Base-by-base conservation (phyloP, 92 coral and sea anemone species). In the Umimayanthus kanabou region DNA sequence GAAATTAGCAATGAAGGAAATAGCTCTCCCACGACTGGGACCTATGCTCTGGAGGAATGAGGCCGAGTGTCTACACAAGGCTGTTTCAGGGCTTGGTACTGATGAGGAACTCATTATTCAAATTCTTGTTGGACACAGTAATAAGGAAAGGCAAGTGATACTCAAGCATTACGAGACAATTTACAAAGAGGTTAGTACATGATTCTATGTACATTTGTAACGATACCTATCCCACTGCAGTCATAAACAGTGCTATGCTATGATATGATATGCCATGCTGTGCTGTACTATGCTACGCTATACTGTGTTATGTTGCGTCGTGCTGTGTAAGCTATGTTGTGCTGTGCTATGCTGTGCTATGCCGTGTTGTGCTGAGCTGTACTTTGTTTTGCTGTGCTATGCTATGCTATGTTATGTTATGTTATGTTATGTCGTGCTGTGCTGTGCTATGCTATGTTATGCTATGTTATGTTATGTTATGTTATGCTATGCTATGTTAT, bases 21-120 rank as follows among this genome's bases (percentile, higher is more conserved):
- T 53, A 53, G 58, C 69, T 4, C 69, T 18, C 69, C 26, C 69
- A 61, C n/a, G 25, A 20, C 69, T 23, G 23, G 82, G 82, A 78
- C 33, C 65, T 9, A 49, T 9, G 9, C 37, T 49, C 8, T 78
- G 82, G 82, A 23, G 61, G 65, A 28, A 55, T 78, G 82, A 78
- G 82, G 82, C 82, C 40, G 82, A 78, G 65, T n/a, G 39, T 78
- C 82, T 78, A n/a, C 82, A 78, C 40, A 29, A 50, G 18, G 82
- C 82, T 3, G 82, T 78, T 0, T n/a, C 65, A n/a, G 82, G 82
- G n/a, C 82, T 78, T 40, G 82, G 82, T 49, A 78, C 82, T 47
- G 40, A 78, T n/a, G 82, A 78, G 65, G 82, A 78, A 2, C 37
- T 50, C 39, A 78, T 78, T 43, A 47, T 78, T 15, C 7, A 16